Base-by-base conservation (phyloP, 2,113 vertebrate species). In the Antennarius striatus region DNA sequence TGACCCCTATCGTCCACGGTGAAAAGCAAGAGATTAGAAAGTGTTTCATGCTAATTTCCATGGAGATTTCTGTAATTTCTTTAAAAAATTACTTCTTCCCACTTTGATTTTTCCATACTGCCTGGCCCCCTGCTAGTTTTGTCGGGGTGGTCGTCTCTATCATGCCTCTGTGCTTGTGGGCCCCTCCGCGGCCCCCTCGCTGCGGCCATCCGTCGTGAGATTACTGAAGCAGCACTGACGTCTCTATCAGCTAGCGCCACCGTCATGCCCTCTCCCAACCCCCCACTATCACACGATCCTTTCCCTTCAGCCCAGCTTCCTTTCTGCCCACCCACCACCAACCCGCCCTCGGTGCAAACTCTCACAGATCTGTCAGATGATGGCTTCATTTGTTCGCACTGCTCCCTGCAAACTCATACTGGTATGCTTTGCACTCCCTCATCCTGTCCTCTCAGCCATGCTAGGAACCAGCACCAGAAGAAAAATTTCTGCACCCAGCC, bases 31-130 rank as follows among this genome's bases (percentile, higher is more conserved):
- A 96, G 95, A 98, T 98, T 96, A 98, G 95, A 96, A 96, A 96
- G 95, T 94, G 96, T 95, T 96, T 95, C 95, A 95, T 97, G 95
- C 95, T 98, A 95, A 98, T 98, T 98, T 98, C 96, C 96, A 98
- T 98, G 95, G 96, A 97, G 96, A 98, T 97, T 98, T 96, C 96
- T 95, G 93, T 97, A 95, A 98, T 98, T 96, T 96, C 92, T 94
- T 88, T 89, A 95, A 22, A 43, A 95, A 96, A 96, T 95, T 94
- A 95, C 93, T 94, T 92, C 92, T 92, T 90, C 94, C 91, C 89
- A 88, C 93, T 96, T 95, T 96, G 95, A 97, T 96, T 95, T 94
- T 94, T 93, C 92, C 89, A 84, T 80, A 90, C 89, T 88, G 88
- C 86, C 91, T 75, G 88, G 85, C 93, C 94, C 93, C 93, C 93